These are phyloP conservation scores for Eclectus roratus DNA, from an alignment of 2,113 vertebrate genomes.

Conservation along the genomic window DNA sequence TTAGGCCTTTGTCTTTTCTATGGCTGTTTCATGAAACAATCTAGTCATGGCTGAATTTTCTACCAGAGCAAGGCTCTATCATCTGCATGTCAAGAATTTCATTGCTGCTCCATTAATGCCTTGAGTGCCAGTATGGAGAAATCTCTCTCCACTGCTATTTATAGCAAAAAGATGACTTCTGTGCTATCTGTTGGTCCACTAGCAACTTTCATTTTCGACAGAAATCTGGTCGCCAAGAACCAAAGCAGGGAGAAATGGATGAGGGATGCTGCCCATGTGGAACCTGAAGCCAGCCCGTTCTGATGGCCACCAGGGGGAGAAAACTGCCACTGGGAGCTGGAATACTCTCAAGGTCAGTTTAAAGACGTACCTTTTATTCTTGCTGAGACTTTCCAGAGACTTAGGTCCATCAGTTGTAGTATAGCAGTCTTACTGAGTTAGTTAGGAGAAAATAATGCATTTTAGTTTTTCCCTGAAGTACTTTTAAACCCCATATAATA, in stretches of 20 bases:
- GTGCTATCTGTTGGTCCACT: neutral
- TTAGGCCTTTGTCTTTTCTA: neutral
- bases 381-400: neutral
- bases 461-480: neutral
- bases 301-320: neutral
- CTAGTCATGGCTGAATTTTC: neutral
- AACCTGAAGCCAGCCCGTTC: neutral
- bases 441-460: neutral
- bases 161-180: neutral
- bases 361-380: rapidly evolving
- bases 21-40: neutral
- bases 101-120: neutral
- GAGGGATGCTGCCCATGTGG: neutral
- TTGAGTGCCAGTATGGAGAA: neutral
- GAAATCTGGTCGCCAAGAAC: neutral
- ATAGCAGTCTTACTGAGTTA: neutral
- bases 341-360: rapidly evolving
- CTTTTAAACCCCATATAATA: neutral
- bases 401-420: neutral
- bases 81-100: neutral
- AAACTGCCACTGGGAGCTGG: too few species aligned
- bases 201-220: neutral
- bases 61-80: neutral
- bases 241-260: rapidly evolving
- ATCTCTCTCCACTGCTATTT: rapidly evolving